These are phyloP conservation scores for Eupithecia insigniata DNA, from an alignment of 2,888 invertebrate species.

Conservation along the genomic window DNA sequence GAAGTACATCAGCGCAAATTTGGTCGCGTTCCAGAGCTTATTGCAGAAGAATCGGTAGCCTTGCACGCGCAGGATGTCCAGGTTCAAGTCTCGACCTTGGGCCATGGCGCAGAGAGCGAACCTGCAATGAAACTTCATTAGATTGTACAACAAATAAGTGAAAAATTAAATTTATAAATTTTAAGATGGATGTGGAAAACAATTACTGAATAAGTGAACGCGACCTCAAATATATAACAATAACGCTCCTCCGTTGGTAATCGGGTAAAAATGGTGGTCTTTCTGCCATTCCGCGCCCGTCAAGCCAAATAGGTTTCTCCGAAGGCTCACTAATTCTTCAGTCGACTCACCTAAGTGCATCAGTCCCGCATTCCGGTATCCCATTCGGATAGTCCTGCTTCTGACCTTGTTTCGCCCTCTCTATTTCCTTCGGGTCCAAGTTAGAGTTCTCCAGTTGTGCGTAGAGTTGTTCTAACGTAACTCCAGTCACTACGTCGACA, in stretches of 20 bases:
- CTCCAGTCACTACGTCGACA: slow-evolving; percentile 96
- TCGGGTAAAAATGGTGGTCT: too few species aligned
- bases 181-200: too few species aligned
- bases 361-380: slow-evolving; percentile 98
- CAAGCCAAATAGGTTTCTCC: too few species aligned
- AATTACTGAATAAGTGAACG: too few species aligned
- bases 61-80: slow-evolving; percentile 96
- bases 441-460: slow-evolving; percentile 90
- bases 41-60: slow-evolving; percentile 99
- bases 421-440: slow-evolving; percentile 92
- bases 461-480: slow-evolving; percentile 91
- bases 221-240: too few species aligned
- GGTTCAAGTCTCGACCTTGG: slow-evolving; percentile 96
- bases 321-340: too few species aligned
- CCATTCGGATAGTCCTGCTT: slow-evolving; percentile 92
- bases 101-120: slow-evolving; percentile 95
- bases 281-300: too few species aligned
- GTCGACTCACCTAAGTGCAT: slow-evolving; percentile 89
- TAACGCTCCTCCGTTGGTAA: too few species aligned
- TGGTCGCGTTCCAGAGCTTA: slow-evolving; percentile 99
- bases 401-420: slow-evolving; percentile 89
- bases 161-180: too few species aligned
- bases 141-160: too few species aligned
- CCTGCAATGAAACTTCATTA: slow-evolving; percentile 62
- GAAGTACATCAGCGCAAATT: slow-evolving; percentile 93